Base-by-base conservation (phyloP, 1,140 invertebrate species). In the Bombus ignitus region DNA sequence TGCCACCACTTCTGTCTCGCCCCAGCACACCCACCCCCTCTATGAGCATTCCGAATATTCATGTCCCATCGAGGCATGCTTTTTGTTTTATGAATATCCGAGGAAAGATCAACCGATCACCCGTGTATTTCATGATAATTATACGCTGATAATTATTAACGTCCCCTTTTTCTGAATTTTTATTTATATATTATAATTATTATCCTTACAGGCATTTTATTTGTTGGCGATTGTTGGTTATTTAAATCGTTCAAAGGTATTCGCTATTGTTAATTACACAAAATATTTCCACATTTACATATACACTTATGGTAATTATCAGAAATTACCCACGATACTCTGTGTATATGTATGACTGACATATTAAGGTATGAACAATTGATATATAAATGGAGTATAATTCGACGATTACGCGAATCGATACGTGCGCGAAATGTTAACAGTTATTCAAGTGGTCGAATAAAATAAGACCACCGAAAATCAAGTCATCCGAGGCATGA, bases 1-100 rank as follows among this genome's bases (percentile, higher is more conserved):
- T 66, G 35, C 78, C 32, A 28, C 18, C 32, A 13, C 6, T 32
- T 18, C 13, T 28, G 25, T 53, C 68, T 65, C 73, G 2, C 65
- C 32, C 47, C 47, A 53, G 18, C 47, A 0, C 1, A 53, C 47
- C 18, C 18, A 53, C 65, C 32, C 42, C 5, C 10, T 25, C 22
- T 1, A 8, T 1, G 42, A 25, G 28, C 44, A 35, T 68, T 81
- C 72, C 68, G 70, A 87, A 89, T 88, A 87, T 89, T 87, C 81
- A 87, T 87, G 15, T 22, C 65, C 65, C 65, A 80, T 15, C 44
- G 65, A 13, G n/a, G 25, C 65, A 28, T 77, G 35, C 75, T 77
- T 68, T 80, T 37, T 53, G 32, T 35, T 68, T 44, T 8, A 28
- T 44, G 39, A 37, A 42, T 32, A 28, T 28, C 44, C 32, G n/a